phyloP scores from a whole-genome alignment of 1,140 invertebrate genomes.

The Pararge aegeria region DNA sequence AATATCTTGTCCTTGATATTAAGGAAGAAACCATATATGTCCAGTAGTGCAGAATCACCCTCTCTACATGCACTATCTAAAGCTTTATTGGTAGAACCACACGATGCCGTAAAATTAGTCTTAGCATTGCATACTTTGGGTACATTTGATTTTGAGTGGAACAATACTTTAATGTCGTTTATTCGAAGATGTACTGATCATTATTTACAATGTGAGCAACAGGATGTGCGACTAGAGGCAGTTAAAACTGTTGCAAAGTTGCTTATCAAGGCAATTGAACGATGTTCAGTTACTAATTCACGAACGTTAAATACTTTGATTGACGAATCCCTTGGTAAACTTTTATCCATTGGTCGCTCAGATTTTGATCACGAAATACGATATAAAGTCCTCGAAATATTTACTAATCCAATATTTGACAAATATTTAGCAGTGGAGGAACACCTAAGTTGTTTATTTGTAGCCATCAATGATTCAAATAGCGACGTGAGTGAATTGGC shows the following conservation, averaged over 20 bases:
- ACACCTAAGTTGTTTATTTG: slow-evolving; percentile 94
- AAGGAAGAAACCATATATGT: slow-evolving; percentile 91
- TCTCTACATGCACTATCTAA: slow-evolving; percentile 52
- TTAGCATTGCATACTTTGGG: slow-evolving; percentile 96
- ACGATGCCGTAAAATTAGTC: slow-evolving; percentile 92
- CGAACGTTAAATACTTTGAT: slow-evolving; percentile 92
- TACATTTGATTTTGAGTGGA: slow-evolving; percentile 98
- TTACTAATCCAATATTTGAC: slow-evolving; percentile 95
- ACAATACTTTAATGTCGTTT: slow-evolving; percentile 95
- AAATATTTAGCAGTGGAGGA: slow-evolving; percentile 96
- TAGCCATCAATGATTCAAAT: slow-evolving; percentile 97
- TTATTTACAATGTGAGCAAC: slow-evolving; percentile 94
- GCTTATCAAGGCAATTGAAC: slow-evolving; percentile 89
- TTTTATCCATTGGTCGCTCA: slow-evolving; percentile 95
- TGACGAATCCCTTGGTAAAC: slow-evolving; percentile 93
- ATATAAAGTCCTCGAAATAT: slow-evolving; percentile 93
- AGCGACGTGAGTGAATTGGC: slow-evolving; percentile 98
- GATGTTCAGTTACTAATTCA: slow-evolving; percentile 82
- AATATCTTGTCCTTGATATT: slow-evolving; percentile 93
- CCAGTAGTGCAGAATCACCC: slow-evolving; percentile 76
- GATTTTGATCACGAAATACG: slow-evolving; percentile 97
- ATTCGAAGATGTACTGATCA: slow-evolving; percentile 95
- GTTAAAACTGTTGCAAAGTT: slow-evolving; percentile 96
- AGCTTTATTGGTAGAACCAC: slow-evolving; percentile 73
- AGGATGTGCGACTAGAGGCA: slow-evolving; percentile 95